Base-by-base conservation (phyloP, 2,888 invertebrate species). In the Cacoxenus indagator region DNA sequence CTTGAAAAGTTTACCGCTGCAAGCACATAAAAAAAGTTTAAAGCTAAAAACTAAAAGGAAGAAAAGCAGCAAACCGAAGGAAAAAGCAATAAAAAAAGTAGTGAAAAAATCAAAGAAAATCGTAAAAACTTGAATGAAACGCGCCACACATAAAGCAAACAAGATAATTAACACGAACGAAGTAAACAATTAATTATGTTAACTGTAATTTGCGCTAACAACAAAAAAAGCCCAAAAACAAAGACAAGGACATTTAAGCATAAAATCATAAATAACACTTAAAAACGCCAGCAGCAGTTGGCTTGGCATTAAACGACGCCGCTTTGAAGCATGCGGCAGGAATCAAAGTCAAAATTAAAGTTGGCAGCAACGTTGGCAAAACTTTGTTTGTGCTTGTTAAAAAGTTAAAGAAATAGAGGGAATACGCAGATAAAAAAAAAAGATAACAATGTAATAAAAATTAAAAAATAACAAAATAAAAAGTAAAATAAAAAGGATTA, bases 121-220 rank as follows among this genome's bases (percentile, higher is more conserved):
- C 5, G 9, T 31, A 9, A 31, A 31, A 31, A 37, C 9, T 37
- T 37, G 17, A n/a, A 29, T 14, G 29, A 3, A 57, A 26, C 22
- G 24, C 24, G 54, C 54, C 22, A 26, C 22, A 54, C 24, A 54
- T 2, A 29, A 59, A 59, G 17, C 59, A 59, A 59, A 43, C 61
- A 61, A 61, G 43, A 22, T 37, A 43, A 61, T 61, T 43, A 61
- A 61, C 24, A 61, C 43, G 24, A 61, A 43, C 24, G 43, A 22
- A 61, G 43, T n/a, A 43, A 61, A 43, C 61, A 61, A 61, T 61
- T 61, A 37, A 61, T 61, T 61, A 43, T 43, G 19, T 19, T 43
- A 43, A n/a, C n/a, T 4, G 48, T 17, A 48, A 48, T 48, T 48
- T 48, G 2, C 61, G 26, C 14, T 14, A 6, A 24, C 24, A 26